Evolutionary conservation across 2,113 vertebrate species (phyloP).

Genomic region (Platichthys stellatus): DNA sequence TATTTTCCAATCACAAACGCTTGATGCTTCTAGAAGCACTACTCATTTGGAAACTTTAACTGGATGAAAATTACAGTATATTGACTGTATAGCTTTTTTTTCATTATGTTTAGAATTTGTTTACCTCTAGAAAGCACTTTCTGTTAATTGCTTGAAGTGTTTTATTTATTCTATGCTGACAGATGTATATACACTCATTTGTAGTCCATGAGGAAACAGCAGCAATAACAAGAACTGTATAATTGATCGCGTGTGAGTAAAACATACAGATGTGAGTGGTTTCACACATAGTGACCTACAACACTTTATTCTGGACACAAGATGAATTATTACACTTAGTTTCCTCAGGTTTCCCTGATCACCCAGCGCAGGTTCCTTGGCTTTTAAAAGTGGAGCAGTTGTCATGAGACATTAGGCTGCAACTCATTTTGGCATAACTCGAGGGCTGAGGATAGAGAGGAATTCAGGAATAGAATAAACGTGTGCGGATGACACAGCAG

Average conservation of each 20-base stretch:
- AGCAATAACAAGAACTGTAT: not conserved
- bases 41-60: too few relatives aligned
- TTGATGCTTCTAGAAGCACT: too few relatives aligned
- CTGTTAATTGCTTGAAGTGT: not conserved
- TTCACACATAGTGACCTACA: not conserved
- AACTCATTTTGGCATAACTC: conserved; percentile 11
- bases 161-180: not conserved
- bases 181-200: not conserved
- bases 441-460: not conserved
- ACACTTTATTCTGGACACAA: not conserved
- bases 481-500: conserved; percentile 37
- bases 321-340: not conserved
- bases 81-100: not conserved
- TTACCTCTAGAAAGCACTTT: not conserved
- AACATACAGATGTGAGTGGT: not conserved
- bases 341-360: not conserved
- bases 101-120: not conserved
- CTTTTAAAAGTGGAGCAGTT: conserved; percentile 22
- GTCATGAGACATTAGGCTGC: conserved; percentile 29
- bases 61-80: too few relatives aligned
- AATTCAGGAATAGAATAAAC: conserved; percentile 38
- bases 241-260: not conserved
- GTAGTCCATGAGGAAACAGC: not conserved
- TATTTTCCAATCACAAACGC: too few relatives aligned
- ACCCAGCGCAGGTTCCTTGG: conserved; percentile 1